Base-by-base conservation (phyloP, 1,140 invertebrate species). In the Drosophila ficusphila region DNA sequence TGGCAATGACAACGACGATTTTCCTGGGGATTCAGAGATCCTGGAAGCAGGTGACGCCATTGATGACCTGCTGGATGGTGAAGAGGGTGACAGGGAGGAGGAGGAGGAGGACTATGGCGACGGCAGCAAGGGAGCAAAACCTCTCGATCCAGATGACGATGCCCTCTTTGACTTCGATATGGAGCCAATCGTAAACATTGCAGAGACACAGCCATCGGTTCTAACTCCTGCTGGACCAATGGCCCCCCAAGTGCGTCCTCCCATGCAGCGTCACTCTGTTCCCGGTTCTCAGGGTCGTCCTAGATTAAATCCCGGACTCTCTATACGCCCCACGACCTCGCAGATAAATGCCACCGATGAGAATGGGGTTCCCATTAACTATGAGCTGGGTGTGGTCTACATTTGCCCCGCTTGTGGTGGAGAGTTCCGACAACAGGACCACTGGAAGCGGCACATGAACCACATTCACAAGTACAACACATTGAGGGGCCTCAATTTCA, bases 401-500 rank as follows among this genome's bases (percentile, higher is more conserved):
- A 90, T 90, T 8, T 90, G 89, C 5, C 89, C 89, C 0, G 78
- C 81, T 1, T 90, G 89, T 12, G 85, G 89, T 0, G 33, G 51
- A 0, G 89, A 90, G 48, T 90, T 76, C 41, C 70, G 73, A 11
- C 73, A 82, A 12, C 89, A 90, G 71, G 89, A 83, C 5, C 52
- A 71, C 54, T 90, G 89, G 89, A 90, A 90, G 62, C 72, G 73
- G 29, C 89, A 90, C 29, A 88, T 90, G 72, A 90, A 90, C 38
- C 64, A 78, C 9, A 60, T 89, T 21, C 89, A 90, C 47, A 65
- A 73, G 19, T 90, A 67, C 46, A 90, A 90, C 51, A 90, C 89
- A 0, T 72, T 82, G 0, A 76, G 76, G 0, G 89, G 89, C 4
- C 67, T 90, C 4, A 90, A 90, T 53, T 90, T 90, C 29, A 58